Evolutionary conservation across 2,888 invertebrate species (phyloP).

Genomic region (Lamellibrachia columna): DNA sequence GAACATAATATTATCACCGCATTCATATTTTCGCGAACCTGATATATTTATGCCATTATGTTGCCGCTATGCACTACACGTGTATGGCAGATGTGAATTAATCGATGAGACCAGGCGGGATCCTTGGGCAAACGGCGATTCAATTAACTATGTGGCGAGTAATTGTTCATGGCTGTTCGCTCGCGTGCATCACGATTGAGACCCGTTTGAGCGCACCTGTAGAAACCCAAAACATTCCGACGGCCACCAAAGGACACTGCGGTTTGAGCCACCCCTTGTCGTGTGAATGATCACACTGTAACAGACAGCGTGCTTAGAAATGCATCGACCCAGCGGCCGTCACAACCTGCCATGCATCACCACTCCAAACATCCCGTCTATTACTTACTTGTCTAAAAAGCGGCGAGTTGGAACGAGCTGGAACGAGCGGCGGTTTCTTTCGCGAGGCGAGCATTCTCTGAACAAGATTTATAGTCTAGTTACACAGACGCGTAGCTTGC

Average conservation of each 20-base stretch:
- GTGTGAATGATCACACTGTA: not conserved
- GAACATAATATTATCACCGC: not conserved
- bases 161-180: not conserved
- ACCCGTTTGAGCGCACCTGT: not conserved
- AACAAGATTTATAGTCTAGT: not conserved
- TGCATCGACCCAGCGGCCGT: not conserved
- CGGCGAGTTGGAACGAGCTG: not conserved
- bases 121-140: constrained; percentile 1
- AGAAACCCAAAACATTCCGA: not conserved
- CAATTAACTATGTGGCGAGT: not conserved
- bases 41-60: not conserved
- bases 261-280: not conserved
- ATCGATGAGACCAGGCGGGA: not conserved
- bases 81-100: not conserved
- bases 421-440: not conserved
- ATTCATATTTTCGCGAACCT: not conserved
- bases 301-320: not conserved
- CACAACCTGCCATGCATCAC: not conserved
- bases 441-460: not conserved
- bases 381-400: not conserved
- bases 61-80: not conserved
- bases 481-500: not conserved
- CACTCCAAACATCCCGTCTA: not conserved
- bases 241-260: not conserved
- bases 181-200: not conserved